Base-by-base conservation (phyloP, 2,113 vertebrate genomes). In the Gallinago paraguaiae region DNA sequence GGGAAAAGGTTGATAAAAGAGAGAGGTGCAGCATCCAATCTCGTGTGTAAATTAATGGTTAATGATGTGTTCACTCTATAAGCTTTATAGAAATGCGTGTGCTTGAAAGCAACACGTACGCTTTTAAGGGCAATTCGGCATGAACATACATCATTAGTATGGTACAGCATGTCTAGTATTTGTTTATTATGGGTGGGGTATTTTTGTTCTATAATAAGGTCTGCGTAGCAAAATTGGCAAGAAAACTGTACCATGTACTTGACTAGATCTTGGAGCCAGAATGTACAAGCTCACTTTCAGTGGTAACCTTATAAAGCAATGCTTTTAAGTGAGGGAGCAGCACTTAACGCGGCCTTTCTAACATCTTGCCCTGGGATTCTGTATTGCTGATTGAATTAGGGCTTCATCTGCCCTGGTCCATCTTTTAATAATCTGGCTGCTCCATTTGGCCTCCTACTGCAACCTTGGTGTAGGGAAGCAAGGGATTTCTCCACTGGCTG, bases 231-330 rank as follows among this genome's bases (percentile, higher is more conserved):
- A 71, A 96, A 76, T 81, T 95, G 92, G 76, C 92, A 92, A 86
- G 95, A 81, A 94, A 78, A 63, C 68, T 43, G 41, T 82, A 22
- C 54, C 71, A 23, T 92, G 76, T 85, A 86, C 79, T 96, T 94
- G 71, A 88, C 25, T 86, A 56, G 56, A 56, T 90, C 86, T 81
- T 81, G 82, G 68, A 96, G 76, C 90, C 79, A 64, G 85, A 83
- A 59, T 17, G 60, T 63, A 48, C 76, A 94, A 90, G 56, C 68
- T 77, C 68, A 78, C 71, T 87, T 92, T 82, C 81, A 72, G 67
- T 65, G 67, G 75, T 94, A 95, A 82, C 93, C 92, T 93, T 96
- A 94, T 96, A 95, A 97, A 97, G 95, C 89, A 86, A 82, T 95
- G 68, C 90, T 88, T 95, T 95, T 65, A 88, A 90, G 68, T 74